These are phyloP conservation scores for Callopanchax toddi DNA, from an alignment of 2,113 vertebrate genomes.

Conservation along the genomic window DNA sequence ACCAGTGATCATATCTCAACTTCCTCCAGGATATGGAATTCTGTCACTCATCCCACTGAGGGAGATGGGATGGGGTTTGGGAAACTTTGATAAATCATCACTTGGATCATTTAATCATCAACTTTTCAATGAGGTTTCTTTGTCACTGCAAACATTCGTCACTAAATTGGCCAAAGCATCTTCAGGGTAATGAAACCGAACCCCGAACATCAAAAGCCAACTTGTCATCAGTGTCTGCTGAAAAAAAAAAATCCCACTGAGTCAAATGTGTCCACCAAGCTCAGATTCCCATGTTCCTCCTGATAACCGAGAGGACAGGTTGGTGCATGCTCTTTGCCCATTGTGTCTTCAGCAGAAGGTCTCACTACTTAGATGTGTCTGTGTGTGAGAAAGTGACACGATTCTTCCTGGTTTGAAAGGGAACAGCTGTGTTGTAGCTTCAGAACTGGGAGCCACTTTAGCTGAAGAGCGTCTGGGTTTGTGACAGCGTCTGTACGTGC, in stretches of 20 bases:
- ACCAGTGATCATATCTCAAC: too few relatives aligned
- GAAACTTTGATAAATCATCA: conserved; percentile 38
- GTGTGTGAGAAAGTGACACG: not conserved
- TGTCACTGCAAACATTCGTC: conserved; percentile 1
- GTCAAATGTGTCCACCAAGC: conserved; percentile 26
- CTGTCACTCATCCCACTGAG: conserved; percentile 13
- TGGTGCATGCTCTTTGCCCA: conserved; percentile 30
- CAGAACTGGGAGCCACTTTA: conserved; percentile 45
- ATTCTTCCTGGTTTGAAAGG: not conserved
- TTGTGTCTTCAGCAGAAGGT: too few relatives aligned
- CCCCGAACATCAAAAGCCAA: conserved; percentile 27
- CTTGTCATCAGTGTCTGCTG: conserved; percentile 20
- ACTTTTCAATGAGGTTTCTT: conserved; percentile 29
- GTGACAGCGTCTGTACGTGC: conserved; percentile 39
- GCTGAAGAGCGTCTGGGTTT: conserved; percentile 17
- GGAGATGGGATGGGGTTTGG: conserved; percentile 14
- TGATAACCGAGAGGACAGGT: conserved; percentile 24
- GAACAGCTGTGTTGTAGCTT: conserved; percentile 19
- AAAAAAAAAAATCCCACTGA: conserved; percentile 3
- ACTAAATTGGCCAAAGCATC: conserved; percentile 13
- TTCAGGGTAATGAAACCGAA: conserved; percentile 27
- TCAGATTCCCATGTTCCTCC: conserved; percentile 25
- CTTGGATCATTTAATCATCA: conserved; percentile 28
- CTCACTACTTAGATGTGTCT: too few relatives aligned
- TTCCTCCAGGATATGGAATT: conserved; percentile 25